phyloP scores from a whole-genome alignment of 2,888 invertebrate genomes.

The Apotomis capreana region DNA sequence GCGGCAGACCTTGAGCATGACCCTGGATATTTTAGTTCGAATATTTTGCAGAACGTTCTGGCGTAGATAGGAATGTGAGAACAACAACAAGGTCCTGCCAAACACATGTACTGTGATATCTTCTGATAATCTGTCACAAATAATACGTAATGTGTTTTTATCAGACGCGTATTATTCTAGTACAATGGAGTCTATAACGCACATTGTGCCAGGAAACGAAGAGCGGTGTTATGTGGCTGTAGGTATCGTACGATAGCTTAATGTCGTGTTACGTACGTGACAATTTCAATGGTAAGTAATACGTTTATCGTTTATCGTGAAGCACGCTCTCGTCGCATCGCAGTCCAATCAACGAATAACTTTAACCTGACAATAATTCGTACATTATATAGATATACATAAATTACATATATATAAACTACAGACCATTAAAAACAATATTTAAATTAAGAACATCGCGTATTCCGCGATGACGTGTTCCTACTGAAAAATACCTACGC shows the following conservation, averaged over 20 bases:
- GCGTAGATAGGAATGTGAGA: conserved; percentile 65
- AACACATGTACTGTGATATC: conserved; percentile 49
- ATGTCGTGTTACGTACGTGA: conserved; percentile 34
- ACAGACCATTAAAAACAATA: too few species aligned
- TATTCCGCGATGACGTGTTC: too few species aligned
- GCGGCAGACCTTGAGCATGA: conserved; percentile 79
- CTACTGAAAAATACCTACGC: too few species aligned
- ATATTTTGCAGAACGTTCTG: conserved; percentile 74
- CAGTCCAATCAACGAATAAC: conserved; percentile 15
- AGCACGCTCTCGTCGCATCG: conserved; percentile 30
- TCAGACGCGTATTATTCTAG: conserved; percentile 31
- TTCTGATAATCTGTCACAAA: conserved; percentile 32
- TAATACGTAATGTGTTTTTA: conserved; percentile 34
- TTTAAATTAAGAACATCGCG: too few species aligned
- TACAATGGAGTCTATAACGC: conserved; percentile 26
- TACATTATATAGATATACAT: conserved; percentile 1
- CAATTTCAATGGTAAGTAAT: conserved; percentile 32
- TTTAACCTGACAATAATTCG: not conserved
- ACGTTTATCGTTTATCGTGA: conserved; percentile 27
- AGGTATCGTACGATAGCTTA: conserved; percentile 30
- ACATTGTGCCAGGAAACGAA: conserved; percentile 36
- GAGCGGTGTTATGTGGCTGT: conserved; percentile 21
- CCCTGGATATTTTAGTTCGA: conserved; percentile 82
- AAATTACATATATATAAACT: too few species aligned
- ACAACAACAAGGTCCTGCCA: conserved; percentile 54